These are phyloP conservation scores for Aporrectodea caliginosa DNA, from an alignment of 1,140 invertebrate genomes.

Conservation along the genomic window DNA sequence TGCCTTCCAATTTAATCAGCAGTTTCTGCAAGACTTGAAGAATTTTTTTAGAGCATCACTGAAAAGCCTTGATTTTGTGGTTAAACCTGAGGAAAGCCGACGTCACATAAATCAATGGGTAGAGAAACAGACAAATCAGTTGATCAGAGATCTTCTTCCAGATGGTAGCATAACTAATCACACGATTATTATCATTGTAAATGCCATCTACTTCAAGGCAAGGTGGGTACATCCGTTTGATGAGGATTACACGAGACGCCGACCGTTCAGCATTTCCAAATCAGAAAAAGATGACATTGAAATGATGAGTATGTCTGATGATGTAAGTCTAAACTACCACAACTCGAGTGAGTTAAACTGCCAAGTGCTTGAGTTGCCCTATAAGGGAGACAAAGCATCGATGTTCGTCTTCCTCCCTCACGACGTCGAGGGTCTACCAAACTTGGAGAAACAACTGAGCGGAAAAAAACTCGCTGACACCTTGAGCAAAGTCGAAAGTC, in stretches of 20 bases:
- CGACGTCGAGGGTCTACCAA: slow-evolving; percentile 44
- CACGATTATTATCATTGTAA: slow-evolving; percentile 67
- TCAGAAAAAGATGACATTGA: slow-evolving; percentile 40
- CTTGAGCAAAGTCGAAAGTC: not conserved
- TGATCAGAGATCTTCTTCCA: slow-evolving; percentile 63
- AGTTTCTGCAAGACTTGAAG: not conserved
- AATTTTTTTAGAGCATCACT: not conserved
- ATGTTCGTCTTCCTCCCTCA: slow-evolving; percentile 64
- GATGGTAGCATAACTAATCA: slow-evolving; percentile 50
- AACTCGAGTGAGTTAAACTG: slow-evolving; percentile 61
- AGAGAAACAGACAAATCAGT: slow-evolving; percentile 61
- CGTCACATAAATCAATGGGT: slow-evolving; percentile 69
- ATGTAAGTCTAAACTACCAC: slow-evolving; percentile 62
- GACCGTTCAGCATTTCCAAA: slow-evolving; percentile 42
- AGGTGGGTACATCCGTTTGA: slow-evolving; percentile 70
- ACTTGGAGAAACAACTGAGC: slow-evolving; percentile 36
- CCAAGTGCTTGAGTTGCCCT: slow-evolving; percentile 68
- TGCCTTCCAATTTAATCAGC: not conserved
- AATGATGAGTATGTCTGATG: slow-evolving; percentile 57
- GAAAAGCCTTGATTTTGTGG: not conserved
- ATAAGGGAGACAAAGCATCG: slow-evolving; percentile 72
- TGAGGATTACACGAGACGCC: slow-evolving; percentile 56
- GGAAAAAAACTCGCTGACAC: slow-evolving; percentile 23
- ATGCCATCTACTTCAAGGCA: slow-evolving; percentile 73
- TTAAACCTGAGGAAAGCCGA: slow-evolving; percentile 38